Evolutionary conservation across 2,797 vertebrate genomes (phyloP).

Genomic region (Schizopygopsis malacanthus): DNA sequence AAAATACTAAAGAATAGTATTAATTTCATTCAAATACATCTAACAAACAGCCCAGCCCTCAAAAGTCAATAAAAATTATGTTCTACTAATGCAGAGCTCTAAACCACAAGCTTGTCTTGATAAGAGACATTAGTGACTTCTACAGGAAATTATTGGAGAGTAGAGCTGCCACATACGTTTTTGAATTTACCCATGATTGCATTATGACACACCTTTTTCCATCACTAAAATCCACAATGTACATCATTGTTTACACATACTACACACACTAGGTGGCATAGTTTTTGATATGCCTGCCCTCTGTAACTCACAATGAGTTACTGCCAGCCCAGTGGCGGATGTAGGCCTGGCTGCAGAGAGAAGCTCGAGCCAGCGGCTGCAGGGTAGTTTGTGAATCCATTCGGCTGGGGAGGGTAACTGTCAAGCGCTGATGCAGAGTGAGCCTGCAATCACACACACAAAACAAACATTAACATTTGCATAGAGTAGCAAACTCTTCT

Average conservation of each 20-base stretch:
- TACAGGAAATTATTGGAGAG: background rate
- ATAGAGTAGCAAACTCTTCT: background rate
- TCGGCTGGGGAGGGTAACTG: conserved; percentile 87
- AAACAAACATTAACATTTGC: background rate
- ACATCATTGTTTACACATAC: background rate
- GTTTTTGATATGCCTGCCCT: background rate
- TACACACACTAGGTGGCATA: background rate
- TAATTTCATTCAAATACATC: conserved; percentile 22
- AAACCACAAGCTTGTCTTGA: conserved; percentile 8
- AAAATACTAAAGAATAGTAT: conserved; percentile 37
- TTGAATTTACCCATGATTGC: background rate
- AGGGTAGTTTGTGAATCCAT: conserved; percentile 88
- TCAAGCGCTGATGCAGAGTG: conserved; percentile 90
- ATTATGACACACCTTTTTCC: background rate
- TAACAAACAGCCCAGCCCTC: background rate
- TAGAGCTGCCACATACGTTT: conserved; percentile 10
- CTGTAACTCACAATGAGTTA: conserved; percentile 64
- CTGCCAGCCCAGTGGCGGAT: conserved; percentile 94
- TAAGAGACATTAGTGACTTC: background rate
- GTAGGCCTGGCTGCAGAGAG: conserved; percentile 89
- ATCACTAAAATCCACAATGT: background rate
- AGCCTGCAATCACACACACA: conserved; percentile 75
- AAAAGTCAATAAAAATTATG: background rate
- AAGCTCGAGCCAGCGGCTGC: conserved; percentile 89
- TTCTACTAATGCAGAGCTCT: conserved; percentile 12